phyloP scores from a whole-genome alignment of 2,797 vertebrate genomes.

The Atherinosoma microstoma region DNA sequence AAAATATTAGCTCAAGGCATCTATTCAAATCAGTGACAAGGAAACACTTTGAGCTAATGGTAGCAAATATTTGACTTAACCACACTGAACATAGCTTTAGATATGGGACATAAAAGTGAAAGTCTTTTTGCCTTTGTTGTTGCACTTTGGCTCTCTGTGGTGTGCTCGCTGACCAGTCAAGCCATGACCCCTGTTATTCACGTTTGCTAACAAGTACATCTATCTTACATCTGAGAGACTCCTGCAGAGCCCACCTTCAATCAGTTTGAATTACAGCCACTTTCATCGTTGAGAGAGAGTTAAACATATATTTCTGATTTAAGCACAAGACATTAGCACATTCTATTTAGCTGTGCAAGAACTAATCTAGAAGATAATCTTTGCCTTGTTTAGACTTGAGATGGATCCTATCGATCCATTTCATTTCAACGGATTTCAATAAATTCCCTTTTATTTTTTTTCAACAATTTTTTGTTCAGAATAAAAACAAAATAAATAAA shows the following conservation, averaged over 20 bases:
- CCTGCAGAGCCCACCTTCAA: constrained; percentile 58
- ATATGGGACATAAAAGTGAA: constrained; percentile 28
- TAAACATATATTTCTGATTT: constrained; percentile 20
- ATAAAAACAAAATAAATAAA: too few species aligned
- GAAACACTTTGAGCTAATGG: constrained; percentile 6
- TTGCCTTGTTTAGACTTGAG: background rate
- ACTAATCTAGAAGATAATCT: background rate
- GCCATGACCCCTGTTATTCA: constrained; percentile 70
- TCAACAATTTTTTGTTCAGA: too few species aligned
- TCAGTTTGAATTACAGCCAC: constrained; percentile 54
- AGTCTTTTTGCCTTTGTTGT: constrained; percentile 60
- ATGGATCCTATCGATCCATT: background rate
- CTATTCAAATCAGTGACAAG: constrained; percentile 5
- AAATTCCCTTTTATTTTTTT: background rate
- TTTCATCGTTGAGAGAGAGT: constrained; percentile 48
- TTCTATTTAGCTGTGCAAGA: background rate
- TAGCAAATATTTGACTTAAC: background rate
- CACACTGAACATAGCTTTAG: constrained; percentile 4
- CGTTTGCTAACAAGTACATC: constrained; percentile 75
- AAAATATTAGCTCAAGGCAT: background rate
- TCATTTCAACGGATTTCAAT: background rate
- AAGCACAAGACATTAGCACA: background rate
- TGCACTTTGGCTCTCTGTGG: constrained; percentile 48
- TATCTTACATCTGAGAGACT: constrained; percentile 73
- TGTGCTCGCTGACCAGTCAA: constrained; percentile 58